These are phyloP conservation scores for Linnaemya vulpina DNA, from an alignment of 2,888 invertebrate species.

Conservation along the genomic window DNA sequence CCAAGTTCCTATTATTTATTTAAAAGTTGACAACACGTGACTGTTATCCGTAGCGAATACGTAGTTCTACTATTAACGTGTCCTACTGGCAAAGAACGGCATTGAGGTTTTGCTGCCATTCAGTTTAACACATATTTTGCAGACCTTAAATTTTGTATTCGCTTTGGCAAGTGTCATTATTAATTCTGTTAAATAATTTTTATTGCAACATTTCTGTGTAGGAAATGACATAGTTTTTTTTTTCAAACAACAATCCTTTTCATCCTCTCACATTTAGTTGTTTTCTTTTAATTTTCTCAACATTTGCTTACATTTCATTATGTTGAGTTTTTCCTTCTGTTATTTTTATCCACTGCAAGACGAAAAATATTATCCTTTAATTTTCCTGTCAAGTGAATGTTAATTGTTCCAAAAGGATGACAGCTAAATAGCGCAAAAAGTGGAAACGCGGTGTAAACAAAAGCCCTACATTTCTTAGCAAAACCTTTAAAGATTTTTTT, in stretches of 20 bases:
- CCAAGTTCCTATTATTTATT: no score
- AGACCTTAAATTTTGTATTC: neutral
- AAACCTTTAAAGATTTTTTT: neutral
- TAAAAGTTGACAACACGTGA: no score
- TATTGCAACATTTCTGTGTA: neutral
- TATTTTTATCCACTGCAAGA: constrained; percentile 8
- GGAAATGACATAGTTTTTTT: constrained; percentile 7
- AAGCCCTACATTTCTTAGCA: neutral
- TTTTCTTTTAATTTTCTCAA: constrained; percentile 70
- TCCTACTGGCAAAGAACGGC: no score
- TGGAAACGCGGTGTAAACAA: neutral
- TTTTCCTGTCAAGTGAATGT: constrained; percentile 53
- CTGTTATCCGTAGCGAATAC: no score
- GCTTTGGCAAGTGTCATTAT: neutral
- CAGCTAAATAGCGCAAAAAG: neutral
- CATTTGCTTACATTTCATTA: constrained; percentile 69
- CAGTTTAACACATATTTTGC: neutral
- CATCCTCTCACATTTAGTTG: constrained; percentile 18
- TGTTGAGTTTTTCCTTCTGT: constrained; percentile 29
- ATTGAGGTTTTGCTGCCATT: no score
- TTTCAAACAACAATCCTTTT: neutral
- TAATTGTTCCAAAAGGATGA: neutral
- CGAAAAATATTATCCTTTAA: constrained; percentile 68
- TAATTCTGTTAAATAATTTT: neutral
- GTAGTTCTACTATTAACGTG: no score